Conservation (phyloP, 2,113 vertebrate species). For the Coptodon bakossiorum region DNA sequence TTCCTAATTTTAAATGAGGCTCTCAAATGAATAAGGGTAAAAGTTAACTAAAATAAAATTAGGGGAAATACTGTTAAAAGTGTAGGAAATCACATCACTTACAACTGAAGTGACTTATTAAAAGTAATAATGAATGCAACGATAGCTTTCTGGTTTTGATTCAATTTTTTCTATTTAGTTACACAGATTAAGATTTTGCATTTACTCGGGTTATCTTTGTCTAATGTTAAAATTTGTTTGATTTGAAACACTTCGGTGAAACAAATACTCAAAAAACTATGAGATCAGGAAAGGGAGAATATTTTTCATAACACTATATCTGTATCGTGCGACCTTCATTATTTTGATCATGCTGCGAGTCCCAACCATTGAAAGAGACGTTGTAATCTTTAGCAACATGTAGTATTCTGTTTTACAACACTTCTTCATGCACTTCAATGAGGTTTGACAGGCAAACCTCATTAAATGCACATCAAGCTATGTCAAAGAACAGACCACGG, state of each 20-base stretch:
- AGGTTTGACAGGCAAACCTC: not conserved
- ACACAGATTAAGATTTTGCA: not conserved
- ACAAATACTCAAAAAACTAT: accelerated
- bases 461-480: not conserved
- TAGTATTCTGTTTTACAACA: not conserved
- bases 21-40: not conserved
- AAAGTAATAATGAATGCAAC: not conserved
- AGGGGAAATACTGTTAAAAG: not conserved
- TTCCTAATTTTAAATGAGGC: too few species aligned
- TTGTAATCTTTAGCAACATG: not conserved
- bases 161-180: not conserved
- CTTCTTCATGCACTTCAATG: not conserved
- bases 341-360: not conserved
- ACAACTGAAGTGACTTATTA: not conserved
- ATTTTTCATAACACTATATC: not conserved
- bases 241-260: not conserved
- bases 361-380: not conserved
- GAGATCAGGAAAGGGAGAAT: not conserved
- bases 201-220: not conserved
- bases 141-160: not conserved
- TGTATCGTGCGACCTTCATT: not conserved
- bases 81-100: not conserved
- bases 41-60: not conserved
- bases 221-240: not conserved
- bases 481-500: not conserved